These are phyloP conservation scores for Oxyruncus cristatus DNA, from an alignment of 2,113 vertebrate species.

Conservation along the genomic window DNA sequence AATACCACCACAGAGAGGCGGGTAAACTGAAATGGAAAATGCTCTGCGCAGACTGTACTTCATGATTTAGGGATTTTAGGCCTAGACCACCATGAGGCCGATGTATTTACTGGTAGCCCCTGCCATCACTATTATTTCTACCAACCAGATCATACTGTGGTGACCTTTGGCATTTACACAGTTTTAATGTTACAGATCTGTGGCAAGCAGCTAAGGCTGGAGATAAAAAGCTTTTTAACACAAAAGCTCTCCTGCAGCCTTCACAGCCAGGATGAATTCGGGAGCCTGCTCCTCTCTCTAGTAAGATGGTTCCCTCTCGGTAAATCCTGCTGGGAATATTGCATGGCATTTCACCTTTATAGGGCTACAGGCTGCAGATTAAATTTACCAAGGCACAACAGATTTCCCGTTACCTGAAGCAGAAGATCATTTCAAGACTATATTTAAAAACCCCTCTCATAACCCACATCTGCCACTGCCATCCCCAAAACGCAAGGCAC, in stretches of 20 bases:
- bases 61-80: neutral
- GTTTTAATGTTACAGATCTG: neutral
- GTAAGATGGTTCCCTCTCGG: neutral
- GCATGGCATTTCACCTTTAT: neutral
- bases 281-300: neutral
- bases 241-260: neutral
- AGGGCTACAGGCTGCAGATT: neutral
- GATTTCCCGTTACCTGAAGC: neutral
- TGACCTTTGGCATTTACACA: neutral
- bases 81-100: neutral
- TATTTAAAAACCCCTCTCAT: neutral
- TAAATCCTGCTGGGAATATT: neutral
- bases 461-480: neutral
- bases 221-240: neutral
- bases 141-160: neutral
- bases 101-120: neutral
- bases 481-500: neutral
- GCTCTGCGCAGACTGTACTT: accelerated
- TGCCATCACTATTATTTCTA: neutral
- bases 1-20: neutral
- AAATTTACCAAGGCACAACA: neutral
- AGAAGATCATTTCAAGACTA: neutral
- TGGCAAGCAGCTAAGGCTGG: neutral
- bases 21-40: neutral
- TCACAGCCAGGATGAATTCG: neutral